Evolutionary conservation across 2,113 vertebrate genomes (phyloP).

Genomic region (Odontophorus gujanensis): DNA sequence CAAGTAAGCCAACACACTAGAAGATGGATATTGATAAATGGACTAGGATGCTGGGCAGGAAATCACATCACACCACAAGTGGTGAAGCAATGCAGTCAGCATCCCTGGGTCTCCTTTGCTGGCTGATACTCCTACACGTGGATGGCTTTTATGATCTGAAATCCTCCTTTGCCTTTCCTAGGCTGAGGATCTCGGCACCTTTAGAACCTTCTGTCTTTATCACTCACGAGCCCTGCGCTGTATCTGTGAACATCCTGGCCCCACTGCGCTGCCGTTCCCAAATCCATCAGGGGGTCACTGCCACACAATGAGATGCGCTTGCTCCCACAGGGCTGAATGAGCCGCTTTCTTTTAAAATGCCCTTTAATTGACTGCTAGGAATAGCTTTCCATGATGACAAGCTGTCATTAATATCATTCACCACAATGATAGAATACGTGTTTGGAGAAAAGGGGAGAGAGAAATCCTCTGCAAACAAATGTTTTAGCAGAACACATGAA

Average conservation of each 20-base stretch:
- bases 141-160: not conserved
- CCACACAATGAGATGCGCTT: slow-evolving; percentile 38
- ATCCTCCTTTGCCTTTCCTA: slow-evolving; percentile 11
- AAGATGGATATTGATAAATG: not conserved
- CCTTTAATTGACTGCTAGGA: slow-evolving; percentile 62
- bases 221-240: not conserved
- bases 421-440: slow-evolving; percentile 4
- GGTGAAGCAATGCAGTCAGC: not conserved
- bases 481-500: slow-evolving; percentile 49
- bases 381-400: slow-evolving; percentile 60
- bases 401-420: slow-evolving; percentile 69
- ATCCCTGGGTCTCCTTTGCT: not conserved
- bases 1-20: not conserved
- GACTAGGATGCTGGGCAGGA: not conserved
- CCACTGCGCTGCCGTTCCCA: slow-evolving; percentile 30
- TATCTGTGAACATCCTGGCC: not conserved
- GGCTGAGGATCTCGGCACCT: not conserved
- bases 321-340: not conserved
- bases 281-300: slow-evolving; percentile 62
- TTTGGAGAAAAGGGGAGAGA: slow-evolving; percentile 41
- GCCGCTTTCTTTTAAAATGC: slow-evolving; percentile 57
- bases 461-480: slow-evolving; percentile 61
- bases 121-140: not conserved
- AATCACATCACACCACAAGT: not conserved
- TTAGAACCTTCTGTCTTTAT: not conserved